Evolutionary conservation across 2,888 invertebrate genomes (phyloP).

Genomic region (Acleris emargana): DNA sequence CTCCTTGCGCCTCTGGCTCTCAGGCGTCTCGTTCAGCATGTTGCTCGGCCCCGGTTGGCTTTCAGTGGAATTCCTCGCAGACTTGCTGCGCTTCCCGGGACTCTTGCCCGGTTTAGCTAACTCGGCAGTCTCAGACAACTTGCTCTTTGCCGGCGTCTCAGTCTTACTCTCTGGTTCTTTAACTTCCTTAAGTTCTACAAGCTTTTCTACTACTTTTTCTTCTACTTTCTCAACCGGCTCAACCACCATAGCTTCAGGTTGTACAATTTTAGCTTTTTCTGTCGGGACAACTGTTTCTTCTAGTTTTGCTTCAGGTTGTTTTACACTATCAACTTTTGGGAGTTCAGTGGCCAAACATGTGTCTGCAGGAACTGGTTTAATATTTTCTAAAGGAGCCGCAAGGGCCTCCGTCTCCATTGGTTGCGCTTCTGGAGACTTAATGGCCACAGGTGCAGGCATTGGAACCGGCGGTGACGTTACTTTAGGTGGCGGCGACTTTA

Average conservation of each 20-base stretch:
- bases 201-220: conserved; percentile 38
- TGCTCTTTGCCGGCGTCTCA: conserved; percentile 33
- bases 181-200: conserved; percentile 27
- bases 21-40: conserved; percentile 81
- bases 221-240: conserved; percentile 41
- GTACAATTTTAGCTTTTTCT: conserved; percentile 29
- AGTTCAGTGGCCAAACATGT: conserved; percentile 56
- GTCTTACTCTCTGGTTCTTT: conserved; percentile 38
- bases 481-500: neutral
- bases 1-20: conserved; percentile 88
- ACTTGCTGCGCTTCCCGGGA: conserved; percentile 53
- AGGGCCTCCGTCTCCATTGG: conserved; percentile 64
- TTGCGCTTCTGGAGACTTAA: conserved; percentile 61
- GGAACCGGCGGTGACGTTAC: neutral
- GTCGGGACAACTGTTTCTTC: conserved; percentile 36
- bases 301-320: conserved; percentile 22
- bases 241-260: conserved; percentile 26
- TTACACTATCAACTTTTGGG: conserved; percentile 42
- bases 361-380: conserved; percentile 58
- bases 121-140: conserved; percentile 34
- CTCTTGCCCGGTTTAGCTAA: conserved; percentile 45
- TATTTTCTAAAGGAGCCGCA: conserved; percentile 62
- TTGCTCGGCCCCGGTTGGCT: conserved; percentile 69
- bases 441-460: conserved; percentile 27
- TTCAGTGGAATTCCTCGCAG: conserved; percentile 62